Conservation (phyloP, 2,113 vertebrate genomes). For the Acrocephalus arundinaceus region DNA sequence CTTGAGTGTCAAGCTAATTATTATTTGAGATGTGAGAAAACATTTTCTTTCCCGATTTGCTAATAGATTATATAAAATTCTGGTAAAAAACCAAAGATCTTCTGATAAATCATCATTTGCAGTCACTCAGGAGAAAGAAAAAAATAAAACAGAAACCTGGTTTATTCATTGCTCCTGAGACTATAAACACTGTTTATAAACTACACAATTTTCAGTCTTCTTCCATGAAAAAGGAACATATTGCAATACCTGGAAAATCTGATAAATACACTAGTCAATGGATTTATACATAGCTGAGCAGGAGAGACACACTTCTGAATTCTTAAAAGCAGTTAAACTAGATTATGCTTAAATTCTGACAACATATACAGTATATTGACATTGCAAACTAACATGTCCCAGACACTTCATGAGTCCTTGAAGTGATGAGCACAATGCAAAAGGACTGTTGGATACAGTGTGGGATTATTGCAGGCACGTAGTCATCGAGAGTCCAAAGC, state of each 20-base stretch:
- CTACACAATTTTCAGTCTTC: not conserved
- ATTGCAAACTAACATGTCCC: not conserved
- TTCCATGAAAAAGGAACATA: not conserved
- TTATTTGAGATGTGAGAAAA: constrained; percentile 53
- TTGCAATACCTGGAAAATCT: not conserved
- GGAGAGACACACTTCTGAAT: not conserved
- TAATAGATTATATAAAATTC: constrained; percentile 41
- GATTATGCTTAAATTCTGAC: not conserved
- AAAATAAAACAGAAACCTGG: not conserved
- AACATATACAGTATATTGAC: not conserved
- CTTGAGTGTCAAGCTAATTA: constrained; percentile 32
- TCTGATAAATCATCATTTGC: constrained; percentile 28
- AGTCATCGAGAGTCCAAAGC: not conserved
- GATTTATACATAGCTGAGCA: not conserved
- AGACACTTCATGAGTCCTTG: not conserved
- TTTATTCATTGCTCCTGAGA: not conserved
- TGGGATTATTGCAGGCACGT: not conserved
- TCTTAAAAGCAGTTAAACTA: not conserved
- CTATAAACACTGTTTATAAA: not conserved
- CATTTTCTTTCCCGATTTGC: constrained; percentile 41
- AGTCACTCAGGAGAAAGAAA: not conserved
- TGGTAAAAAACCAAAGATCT: constrained; percentile 40
- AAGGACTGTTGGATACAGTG: not conserved
- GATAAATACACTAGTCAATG: not conserved
- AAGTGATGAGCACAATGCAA: not conserved